Evolutionary conservation across 2,113 vertebrate species (phyloP), one percentile per base, ranked within the genome.

Genomic region (Callopanchax toddi): DNA sequence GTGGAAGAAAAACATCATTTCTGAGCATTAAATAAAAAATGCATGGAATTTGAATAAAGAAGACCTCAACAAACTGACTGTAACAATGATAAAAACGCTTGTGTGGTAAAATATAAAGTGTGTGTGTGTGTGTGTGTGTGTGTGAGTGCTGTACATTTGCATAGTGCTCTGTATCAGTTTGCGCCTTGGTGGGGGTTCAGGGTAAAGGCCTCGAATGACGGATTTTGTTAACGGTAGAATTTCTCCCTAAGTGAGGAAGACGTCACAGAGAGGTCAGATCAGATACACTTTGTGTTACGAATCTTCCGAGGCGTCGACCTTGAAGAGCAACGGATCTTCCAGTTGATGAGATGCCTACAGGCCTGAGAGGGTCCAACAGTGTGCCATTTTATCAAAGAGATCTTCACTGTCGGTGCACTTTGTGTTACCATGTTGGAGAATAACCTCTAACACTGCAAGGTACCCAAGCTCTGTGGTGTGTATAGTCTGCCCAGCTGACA

Each of bases 211-310:
- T 71, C 61, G 57, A 81, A 82, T 81, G 71, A 82, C 17, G 1
- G 48, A 56, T 74, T 84, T 79, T 74, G 51, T 63, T 63, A 57
- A 10, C 66, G 50, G 70, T 86, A 69, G 69, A 78, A 76, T 82
- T 84, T 85, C 79, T 43, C 21, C 49, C 52, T 18, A 11, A 6
- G 45, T 60, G 73, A 79, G 34, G 22, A 12, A 1, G 5, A 55
- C 48, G 40, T 53, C 45, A 67, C 61, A 62, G 23, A 69, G 29
- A 56, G 39, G 72, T 78, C 67, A 78, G 71, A 71, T 71, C 77
- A 34, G 25, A 70, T 74, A 73, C 48, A 42, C 64, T 73, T 62
- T 50, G 45, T 48, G 60, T 23, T 54, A 67, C 2, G 6, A 65
- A 46, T 23, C 58, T 50, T 52, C 52, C 43, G 46, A 23, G 25